Percentiles rank a stretch among this genome's conserved stretches.
Conservation (phyloP, 2,113 vertebrate species). For the Pygoscelis antarcticus region DNA sequence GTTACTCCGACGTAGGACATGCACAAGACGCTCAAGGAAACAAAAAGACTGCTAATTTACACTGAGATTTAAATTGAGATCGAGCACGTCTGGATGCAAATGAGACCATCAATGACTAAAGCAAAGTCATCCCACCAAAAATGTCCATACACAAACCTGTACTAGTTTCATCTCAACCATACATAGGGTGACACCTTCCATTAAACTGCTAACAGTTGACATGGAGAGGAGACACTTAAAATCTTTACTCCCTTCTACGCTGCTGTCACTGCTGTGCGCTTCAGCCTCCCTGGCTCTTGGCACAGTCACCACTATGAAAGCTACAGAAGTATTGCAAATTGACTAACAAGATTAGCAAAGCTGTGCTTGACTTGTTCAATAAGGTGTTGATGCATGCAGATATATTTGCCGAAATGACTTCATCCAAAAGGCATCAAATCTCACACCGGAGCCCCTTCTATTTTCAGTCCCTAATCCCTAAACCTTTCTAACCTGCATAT, state of each 20-base stretch:
- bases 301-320: background rate
- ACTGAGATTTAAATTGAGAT: background rate
- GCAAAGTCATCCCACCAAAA: background rate
- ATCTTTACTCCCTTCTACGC: background rate
- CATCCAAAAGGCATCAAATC: background rate
- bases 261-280: background rate
- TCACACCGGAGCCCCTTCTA: background rate
- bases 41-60: background rate
- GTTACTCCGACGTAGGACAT: background rate
- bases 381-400: slow-evolving; percentile 60
- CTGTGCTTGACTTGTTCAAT: slow-evolving; percentile 1
- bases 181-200: background rate
- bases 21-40: background rate
- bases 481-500: slow-evolving; percentile 33
- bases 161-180: accelerated
- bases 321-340: slow-evolving; percentile 27
- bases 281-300: background rate
- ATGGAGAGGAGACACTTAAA: background rate
- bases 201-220: background rate
- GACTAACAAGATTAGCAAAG: slow-evolving; percentile 46
- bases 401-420: slow-evolving; percentile 25
- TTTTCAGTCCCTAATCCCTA: slow-evolving; percentile 36
- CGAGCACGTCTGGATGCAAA: background rate
- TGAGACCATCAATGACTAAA: background rate
- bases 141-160: background rate